These are phyloP conservation scores for Apamea monoglypha DNA, from an alignment of 2,888 invertebrate genomes.

Conservation along the genomic window DNA sequence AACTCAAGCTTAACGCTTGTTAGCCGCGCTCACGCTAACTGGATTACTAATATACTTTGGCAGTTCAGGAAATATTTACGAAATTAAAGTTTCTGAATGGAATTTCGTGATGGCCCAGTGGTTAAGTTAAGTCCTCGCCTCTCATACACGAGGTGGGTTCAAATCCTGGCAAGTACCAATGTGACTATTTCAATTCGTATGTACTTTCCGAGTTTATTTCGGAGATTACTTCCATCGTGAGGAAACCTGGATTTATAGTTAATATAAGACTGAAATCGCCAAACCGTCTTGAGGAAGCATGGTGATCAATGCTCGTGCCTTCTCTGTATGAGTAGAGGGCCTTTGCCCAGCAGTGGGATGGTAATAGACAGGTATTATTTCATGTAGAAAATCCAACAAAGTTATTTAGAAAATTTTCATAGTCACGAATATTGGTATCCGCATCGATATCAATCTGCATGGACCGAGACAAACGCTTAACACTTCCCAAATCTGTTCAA, in stretches of 20 bases:
- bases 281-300: neutral
- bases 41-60: neutral
- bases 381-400: neutral
- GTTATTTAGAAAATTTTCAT: neutral
- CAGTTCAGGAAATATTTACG: neutral
- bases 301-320: neutral
- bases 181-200: too few relatives aligned
- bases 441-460: neutral
- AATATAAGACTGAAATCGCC: neutral
- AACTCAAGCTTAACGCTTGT: neutral
- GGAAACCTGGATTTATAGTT: too few relatives aligned
- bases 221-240: too few relatives aligned
- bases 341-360: neutral
- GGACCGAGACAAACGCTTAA: conserved; percentile 15
- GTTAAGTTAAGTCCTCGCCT: too few relatives aligned
- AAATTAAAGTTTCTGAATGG: neutral
- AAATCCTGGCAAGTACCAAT: too few relatives aligned
- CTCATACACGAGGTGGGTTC: too few relatives aligned
- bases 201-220: too few relatives aligned
- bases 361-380: neutral
- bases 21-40: neutral
- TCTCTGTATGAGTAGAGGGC: neutral
- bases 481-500: conserved; percentile 48
- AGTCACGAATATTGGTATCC: conserved; percentile 16
- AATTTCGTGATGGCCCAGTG: too few relatives aligned